phyloP scores from a whole-genome alignment of 2,888 invertebrate species.

The Cantharis flavilabris region DNA sequence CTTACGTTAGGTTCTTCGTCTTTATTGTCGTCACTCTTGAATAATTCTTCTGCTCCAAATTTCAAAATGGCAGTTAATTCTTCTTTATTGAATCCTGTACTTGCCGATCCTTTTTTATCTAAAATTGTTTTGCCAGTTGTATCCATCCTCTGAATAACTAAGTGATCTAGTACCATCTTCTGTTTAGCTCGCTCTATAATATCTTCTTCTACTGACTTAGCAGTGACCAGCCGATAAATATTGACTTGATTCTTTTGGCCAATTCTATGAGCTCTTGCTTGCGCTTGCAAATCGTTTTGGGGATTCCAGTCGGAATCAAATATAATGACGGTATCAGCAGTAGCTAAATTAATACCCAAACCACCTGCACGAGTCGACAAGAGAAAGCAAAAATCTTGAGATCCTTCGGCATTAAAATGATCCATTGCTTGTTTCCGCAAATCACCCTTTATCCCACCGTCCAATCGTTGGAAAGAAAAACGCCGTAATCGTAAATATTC shows the following conservation, averaged over 20 bases:
- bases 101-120: slow-evolving; percentile 73
- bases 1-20: slow-evolving; percentile 86
- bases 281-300: slow-evolving; percentile 3
- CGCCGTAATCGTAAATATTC: background rate
- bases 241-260: slow-evolving; percentile 97
- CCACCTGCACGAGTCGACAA: background rate
- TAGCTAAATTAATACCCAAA: background rate
- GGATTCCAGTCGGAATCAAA: slow-evolving; percentile 7
- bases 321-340: background rate
- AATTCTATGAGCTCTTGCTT: background rate
- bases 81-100: slow-evolving; percentile 91
- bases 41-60: slow-evolving; percentile 98
- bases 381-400: background rate
- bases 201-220: slow-evolving; percentile 96
- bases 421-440: background rate
- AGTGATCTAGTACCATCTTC: slow-evolving; percentile 98
- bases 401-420: background rate
- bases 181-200: slow-evolving; percentile 98
- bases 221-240: slow-evolving; percentile 96
- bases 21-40: slow-evolving; percentile 93
- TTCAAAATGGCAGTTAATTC: slow-evolving; percentile 96
- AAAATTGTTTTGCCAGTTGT: slow-evolving; percentile 96
- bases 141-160: slow-evolving; percentile 99
- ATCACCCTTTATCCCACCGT: background rate
- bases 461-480: background rate